These are phyloP conservation scores for Oncorhynchus tshawytscha DNA, from an alignment of 2,113 vertebrate species.

Conservation along the genomic window DNA sequence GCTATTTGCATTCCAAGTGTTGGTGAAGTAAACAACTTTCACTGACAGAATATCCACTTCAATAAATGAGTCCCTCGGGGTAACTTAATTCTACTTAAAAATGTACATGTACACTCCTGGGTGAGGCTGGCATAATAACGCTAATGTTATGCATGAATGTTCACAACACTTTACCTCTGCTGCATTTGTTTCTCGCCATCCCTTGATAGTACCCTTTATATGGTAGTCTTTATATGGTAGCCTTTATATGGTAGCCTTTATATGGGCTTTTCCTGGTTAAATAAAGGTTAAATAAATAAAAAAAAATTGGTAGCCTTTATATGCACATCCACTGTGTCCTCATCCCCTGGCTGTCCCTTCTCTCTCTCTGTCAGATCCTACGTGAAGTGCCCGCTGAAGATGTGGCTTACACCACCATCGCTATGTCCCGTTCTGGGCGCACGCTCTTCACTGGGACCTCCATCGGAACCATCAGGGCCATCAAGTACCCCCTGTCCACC, in stretches of 20 bases:
- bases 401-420: slow-evolving; percentile 73
- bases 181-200: not conserved
- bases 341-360: not conserved
- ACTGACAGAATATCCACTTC: not conserved
- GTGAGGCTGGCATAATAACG: not conserved
- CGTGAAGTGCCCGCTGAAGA: slow-evolving; percentile 73
- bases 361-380: slow-evolving; percentile 67
- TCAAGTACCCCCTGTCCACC: slow-evolving; percentile 79
- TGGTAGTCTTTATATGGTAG: not conserved
- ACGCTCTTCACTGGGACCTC: slow-evolving; percentile 82
- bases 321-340: not conserved
- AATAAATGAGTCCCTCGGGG: too few relatives aligned
- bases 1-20: not conserved
- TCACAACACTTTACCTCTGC: not conserved
- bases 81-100: too few relatives aligned
- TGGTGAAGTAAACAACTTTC: not conserved
- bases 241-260: not conserved
- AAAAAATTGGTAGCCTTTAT: not conserved
- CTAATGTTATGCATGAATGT: not conserved
- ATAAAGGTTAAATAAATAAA: too few relatives aligned
- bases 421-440: slow-evolving; percentile 74
- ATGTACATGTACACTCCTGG: too few relatives aligned
- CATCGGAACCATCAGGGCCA: slow-evolving; percentile 74
- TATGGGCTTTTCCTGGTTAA: too few relatives aligned
- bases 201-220: not conserved